A percentile compares a stretch with the other conserved stretches of the same genome.
Conservation (phyloP, 37 sponge, comb jelly and placozoan genomes). For the Crambe crambe region DNA sequence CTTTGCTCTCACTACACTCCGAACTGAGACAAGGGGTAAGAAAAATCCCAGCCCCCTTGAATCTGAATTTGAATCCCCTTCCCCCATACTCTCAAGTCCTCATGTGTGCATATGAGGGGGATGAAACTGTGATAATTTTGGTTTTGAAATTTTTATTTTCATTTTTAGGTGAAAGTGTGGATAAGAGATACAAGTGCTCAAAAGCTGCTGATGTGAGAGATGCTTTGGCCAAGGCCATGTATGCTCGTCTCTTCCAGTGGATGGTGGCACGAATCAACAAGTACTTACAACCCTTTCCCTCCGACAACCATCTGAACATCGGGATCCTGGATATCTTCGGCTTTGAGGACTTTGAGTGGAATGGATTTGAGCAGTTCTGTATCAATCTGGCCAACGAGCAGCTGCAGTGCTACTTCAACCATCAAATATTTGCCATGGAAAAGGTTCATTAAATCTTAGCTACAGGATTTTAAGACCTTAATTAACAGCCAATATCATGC, state of each 20-base stretch:
- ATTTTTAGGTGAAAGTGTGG: slow-evolving; percentile 67
- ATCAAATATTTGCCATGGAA: slow-evolving; percentile 85
- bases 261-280: slow-evolving; percentile 67
- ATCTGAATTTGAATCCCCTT: no score
- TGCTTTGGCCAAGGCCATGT: slow-evolving; percentile 77
- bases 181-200: slow-evolving; percentile 52
- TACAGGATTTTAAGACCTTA: not conserved
- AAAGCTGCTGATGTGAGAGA: slow-evolving; percentile 79
- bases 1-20: slow-evolving; percentile 70
- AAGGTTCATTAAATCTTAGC: no score
- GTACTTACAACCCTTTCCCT: slow-evolving; percentile 39
- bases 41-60: no score
- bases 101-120: not conserved
- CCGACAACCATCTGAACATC: slow-evolving; percentile 32
- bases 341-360: slow-evolving; percentile 71
- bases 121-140: not conserved
- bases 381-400: slow-evolving; percentile 95
- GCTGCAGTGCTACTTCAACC: slow-evolving; percentile 87
- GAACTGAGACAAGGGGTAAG: slow-evolving; percentile 66
- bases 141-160: not conserved
- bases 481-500: not conserved
- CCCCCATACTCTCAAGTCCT: no score
- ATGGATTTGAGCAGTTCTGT: slow-evolving; percentile 87
- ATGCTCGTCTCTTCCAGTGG: slow-evolving; percentile 71
- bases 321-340: slow-evolving; percentile 88